Conservation (phyloP, 2,797 vertebrate genomes). For the Sebastes variabilis region DNA sequence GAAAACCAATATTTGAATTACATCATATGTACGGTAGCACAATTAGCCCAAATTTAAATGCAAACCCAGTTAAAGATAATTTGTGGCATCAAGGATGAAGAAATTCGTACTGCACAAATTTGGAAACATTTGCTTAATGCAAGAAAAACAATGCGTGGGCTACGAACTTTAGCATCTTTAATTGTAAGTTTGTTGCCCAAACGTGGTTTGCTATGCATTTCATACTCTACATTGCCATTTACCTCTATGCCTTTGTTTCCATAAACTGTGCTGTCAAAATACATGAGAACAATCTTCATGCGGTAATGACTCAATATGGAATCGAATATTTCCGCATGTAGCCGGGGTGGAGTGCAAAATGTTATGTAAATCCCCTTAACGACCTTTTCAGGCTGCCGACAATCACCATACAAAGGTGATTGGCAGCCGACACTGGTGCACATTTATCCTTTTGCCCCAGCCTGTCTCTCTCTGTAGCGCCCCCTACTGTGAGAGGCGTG, state of each 20-base stretch:
- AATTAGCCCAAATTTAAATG: neutral
- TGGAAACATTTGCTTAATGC: neutral
- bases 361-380: constrained; percentile 86
- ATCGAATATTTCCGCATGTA: constrained; percentile 68
- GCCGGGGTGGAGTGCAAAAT: constrained; percentile 80
- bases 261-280: constrained; percentile 37
- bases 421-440: constrained; percentile 84
- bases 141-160: neutral
- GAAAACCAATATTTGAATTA: neutral
- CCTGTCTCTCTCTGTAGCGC: constrained; percentile 81
- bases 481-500: constrained; percentile 87
- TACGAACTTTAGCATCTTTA: neutral
- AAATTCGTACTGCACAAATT: neutral
- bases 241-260: constrained; percentile 1
- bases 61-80: neutral
- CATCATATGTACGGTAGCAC: neutral
- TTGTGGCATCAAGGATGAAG: neutral
- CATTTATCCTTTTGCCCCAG: constrained; percentile 82
- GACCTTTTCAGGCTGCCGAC: constrained; percentile 81
- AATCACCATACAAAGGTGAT: constrained; percentile 84
- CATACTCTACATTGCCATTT: neutral
- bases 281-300: constrained; percentile 32
- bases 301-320: constrained; percentile 58
- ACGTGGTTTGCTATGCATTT: neutral
- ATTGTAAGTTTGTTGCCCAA: neutral